phyloP scores from a whole-genome alignment of 2,888 invertebrate species.

The Corbicula japonica region DNA sequence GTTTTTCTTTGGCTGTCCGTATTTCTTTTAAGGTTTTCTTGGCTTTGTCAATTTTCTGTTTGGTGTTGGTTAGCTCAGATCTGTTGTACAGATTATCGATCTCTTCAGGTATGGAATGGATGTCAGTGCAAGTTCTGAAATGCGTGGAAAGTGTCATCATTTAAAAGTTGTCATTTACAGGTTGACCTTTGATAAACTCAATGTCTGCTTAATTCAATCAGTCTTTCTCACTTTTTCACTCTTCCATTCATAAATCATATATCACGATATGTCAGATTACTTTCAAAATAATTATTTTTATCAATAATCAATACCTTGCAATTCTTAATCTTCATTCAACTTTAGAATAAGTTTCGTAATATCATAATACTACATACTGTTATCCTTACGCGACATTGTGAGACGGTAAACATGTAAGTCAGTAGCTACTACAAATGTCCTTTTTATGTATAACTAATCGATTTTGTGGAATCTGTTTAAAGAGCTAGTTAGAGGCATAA shows the following conservation, averaged over 20 bases:
- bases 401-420: no score
- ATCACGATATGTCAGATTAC: not conserved
- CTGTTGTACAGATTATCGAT: not conserved
- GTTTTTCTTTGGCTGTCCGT: not conserved
- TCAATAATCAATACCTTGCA: no score
- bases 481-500: no score
- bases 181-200: not conserved
- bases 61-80: not conserved
- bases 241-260: not conserved
- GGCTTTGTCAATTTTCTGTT: not conserved
- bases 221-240: not conserved
- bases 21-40: not conserved
- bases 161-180: no score
- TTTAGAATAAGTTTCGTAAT: no score
- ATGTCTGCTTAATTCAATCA: not conserved
- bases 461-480: no score
- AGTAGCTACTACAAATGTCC: no score
- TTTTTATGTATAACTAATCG: no score
- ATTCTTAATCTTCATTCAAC: no score
- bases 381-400: no score
- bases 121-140: constrained; percentile 1
- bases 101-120: constrained; percentile 1
- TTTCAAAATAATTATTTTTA: not conserved
- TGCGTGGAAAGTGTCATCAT: no score
- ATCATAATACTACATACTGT: no score